phyloP scores from a whole-genome alignment of 2,888 invertebrate genomes.

The Eupelmus urozonus region DNA sequence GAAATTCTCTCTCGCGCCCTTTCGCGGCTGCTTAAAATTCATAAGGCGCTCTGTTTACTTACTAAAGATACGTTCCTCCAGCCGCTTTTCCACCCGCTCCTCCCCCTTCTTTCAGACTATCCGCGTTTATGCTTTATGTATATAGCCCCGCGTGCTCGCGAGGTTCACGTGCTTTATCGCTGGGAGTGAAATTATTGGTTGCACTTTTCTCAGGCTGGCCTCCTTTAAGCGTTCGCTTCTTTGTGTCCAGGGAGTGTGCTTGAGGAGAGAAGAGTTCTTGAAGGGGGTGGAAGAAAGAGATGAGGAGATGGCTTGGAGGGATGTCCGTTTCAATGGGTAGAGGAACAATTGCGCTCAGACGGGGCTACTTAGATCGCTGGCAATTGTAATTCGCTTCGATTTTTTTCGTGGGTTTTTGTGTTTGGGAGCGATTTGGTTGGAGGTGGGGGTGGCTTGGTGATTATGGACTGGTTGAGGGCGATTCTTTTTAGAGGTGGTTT shows the following conservation, averaged over 20 bases:
- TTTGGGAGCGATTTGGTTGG: too few species aligned
- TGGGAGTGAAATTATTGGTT: slow-evolving; percentile 74
- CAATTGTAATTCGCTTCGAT: too few species aligned
- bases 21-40: slow-evolving; percentile 74
- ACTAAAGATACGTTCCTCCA: slow-evolving; percentile 72
- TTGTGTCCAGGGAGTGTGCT: background rate
- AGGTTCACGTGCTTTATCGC: slow-evolving; percentile 71
- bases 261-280: background rate
- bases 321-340: slow-evolving; percentile 36
- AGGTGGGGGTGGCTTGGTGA: too few species aligned
- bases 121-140: slow-evolving; percentile 29
- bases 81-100: slow-evolving; percentile 41
- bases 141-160: slow-evolving; percentile 41
- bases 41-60: slow-evolving; percentile 76
- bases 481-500: too few species aligned
- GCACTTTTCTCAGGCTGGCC: slow-evolving; percentile 70
- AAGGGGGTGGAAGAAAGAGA: too few species aligned
- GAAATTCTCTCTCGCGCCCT: background rate
- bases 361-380: slow-evolving; percentile 8
- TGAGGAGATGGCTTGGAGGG: background rate
- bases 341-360: slow-evolving; percentile 33
- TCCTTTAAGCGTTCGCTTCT: background rate
- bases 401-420: too few species aligned
- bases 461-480: too few species aligned
- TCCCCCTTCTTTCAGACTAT: slow-evolving; percentile 27